Conservation (phyloP, 2,797 vertebrate species). For the Lithobates pipiens region DNA sequence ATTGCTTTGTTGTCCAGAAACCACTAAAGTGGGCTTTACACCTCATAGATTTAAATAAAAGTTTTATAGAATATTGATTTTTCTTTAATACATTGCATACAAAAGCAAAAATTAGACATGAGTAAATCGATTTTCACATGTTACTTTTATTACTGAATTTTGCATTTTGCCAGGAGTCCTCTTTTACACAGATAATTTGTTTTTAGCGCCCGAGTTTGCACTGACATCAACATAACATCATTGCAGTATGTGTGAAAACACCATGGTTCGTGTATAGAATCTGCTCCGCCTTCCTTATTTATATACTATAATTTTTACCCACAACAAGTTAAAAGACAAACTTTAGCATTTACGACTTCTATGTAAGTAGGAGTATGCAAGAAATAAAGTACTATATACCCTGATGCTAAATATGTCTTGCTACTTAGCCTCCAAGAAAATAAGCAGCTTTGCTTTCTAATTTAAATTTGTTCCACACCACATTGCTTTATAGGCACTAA, state of each 20-base stretch:
- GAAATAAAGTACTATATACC: constrained; percentile 22
- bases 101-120: too few relatives aligned
- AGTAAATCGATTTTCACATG: too few relatives aligned
- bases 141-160: too few relatives aligned
- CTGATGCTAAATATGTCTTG: constrained; percentile 46
- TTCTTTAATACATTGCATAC: too few relatives aligned
- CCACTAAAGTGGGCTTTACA: too few relatives aligned
- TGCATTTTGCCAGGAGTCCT: too few relatives aligned
- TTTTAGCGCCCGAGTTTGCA: not conserved
- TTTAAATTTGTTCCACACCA: constrained; percentile 52
- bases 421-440: constrained; percentile 36
- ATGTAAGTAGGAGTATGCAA: constrained; percentile 37
- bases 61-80: too few relatives aligned
- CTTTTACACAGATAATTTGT: too few relatives aligned
- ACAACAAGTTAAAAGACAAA: constrained; percentile 4
- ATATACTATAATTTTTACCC: constrained; percentile 5
- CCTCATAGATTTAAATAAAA: too few relatives aligned
- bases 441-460: constrained; percentile 48
- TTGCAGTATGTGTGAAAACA: not conserved
- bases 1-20: too few relatives aligned
- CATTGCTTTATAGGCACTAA: constrained; percentile 58
- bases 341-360: constrained; percentile 21
- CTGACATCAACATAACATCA: not conserved
- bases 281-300: not conserved
- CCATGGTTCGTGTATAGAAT: not conserved